Conservation (phyloP, 2,113 vertebrate genomes). For the Toxotes chatareus region DNA sequence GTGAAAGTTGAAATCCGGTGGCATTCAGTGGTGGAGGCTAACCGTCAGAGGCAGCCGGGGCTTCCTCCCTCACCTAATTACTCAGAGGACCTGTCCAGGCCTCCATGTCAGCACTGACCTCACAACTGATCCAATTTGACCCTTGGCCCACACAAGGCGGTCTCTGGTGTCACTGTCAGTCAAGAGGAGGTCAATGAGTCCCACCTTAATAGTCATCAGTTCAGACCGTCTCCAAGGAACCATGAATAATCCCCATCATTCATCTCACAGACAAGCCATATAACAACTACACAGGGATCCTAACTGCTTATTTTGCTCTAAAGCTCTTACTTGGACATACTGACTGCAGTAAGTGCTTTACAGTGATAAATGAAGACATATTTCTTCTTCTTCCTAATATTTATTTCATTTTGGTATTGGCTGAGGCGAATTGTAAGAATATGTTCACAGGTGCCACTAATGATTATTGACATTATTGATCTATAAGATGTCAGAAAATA, state of each 20-base stretch:
- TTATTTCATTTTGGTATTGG: neutral
- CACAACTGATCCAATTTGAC: conserved; percentile 68
- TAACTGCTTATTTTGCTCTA: conserved; percentile 31
- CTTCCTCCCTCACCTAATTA: conserved; percentile 65
- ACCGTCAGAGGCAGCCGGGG: neutral
- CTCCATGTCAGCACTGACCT: conserved; percentile 61
- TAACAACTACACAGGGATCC: conserved; percentile 20
- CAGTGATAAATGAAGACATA: conserved; percentile 17
- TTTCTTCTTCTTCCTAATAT: neutral
- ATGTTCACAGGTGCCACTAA: neutral
- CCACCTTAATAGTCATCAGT: conserved; percentile 63
- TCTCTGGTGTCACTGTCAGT: conserved; percentile 59
- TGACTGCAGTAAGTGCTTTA: conserved; percentile 1
- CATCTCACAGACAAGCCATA: conserved; percentile 39
- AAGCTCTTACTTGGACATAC: conserved; percentile 16
- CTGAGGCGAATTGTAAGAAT: neutral
- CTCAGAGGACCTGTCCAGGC: conserved; percentile 59
- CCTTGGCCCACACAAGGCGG: conserved; percentile 43
- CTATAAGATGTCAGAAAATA: neutral
- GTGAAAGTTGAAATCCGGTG: conserved; percentile 23
- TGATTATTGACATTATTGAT: neutral
- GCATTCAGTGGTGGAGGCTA: conserved; percentile 24
- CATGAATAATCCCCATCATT: conserved; percentile 67
- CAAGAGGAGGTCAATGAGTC: conserved; percentile 68
- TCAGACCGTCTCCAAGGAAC: conserved; percentile 62